phyloP scores from a whole-genome alignment of 2,113 vertebrate genomes.

The Labeo rohita region DNA sequence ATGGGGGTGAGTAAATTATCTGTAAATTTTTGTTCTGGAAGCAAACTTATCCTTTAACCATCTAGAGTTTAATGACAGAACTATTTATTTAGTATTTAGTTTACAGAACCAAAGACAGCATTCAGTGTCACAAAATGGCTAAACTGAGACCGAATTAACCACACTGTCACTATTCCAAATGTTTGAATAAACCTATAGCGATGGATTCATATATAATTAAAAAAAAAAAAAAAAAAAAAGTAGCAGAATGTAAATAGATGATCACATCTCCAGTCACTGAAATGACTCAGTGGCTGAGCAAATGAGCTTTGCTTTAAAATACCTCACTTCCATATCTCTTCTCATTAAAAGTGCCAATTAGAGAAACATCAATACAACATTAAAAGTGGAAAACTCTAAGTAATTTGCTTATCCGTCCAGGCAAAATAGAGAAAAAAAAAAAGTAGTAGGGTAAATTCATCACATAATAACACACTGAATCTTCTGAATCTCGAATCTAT shows the following conservation, averaged over 20 bases:
- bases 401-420: not conserved
- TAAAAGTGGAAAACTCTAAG: constrained; percentile 30
- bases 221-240: too few species aligned
- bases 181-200: not conserved
- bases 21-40: too few species aligned
- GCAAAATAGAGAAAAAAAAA: not conserved
- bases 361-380: constrained; percentile 40
- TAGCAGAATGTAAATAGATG: not conserved
- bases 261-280: not conserved
- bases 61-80: too few species aligned
- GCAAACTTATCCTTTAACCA: too few species aligned
- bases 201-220: not conserved
- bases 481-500: not conserved
- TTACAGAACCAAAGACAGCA: not conserved
- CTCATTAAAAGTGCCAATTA: constrained; percentile 30
- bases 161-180: not conserved
- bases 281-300: not conserved
- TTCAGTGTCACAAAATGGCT: not conserved
- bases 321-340: not conserved
- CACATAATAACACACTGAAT: not conserved
- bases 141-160: not conserved
- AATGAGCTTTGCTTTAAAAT: constrained; percentile 27
- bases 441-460: not conserved
- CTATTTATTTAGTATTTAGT: not conserved
- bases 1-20: too few species aligned